Conservation (phyloP, 92 coral and sea anemone genomes). For the Zoanthus sociatus region DNA sequence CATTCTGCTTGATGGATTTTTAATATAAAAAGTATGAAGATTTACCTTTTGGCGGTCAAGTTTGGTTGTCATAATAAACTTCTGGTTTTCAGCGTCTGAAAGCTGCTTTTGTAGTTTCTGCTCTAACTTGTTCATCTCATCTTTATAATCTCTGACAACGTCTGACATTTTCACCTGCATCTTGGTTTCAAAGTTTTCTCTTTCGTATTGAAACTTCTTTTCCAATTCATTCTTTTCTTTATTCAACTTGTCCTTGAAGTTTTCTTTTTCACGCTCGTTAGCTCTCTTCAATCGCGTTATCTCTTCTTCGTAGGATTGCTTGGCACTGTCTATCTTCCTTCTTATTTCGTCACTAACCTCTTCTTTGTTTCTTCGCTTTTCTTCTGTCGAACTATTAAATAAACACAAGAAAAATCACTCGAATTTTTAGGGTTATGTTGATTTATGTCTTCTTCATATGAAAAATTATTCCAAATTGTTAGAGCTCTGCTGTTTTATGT, state of each 20-base stretch:
- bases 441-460: too few relatives aligned
- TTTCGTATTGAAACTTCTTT: constrained; percentile 36
- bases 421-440: too few relatives aligned
- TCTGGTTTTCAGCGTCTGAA: constrained; percentile 39
- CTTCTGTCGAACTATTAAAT: constrained; percentile 63
- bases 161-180: constrained; percentile 33
- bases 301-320: constrained; percentile 46
- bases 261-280: constrained; percentile 52
- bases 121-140: constrained; percentile 39
- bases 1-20: too few relatives aligned
- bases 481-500: too few relatives aligned
- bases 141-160: constrained; percentile 31
- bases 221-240: constrained; percentile 51
- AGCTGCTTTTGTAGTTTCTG: constrained; percentile 37
- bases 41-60: constrained; percentile 44
- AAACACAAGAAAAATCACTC: constrained; percentile 52
- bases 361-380: constrained; percentile 71
- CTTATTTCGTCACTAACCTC: constrained; percentile 51
- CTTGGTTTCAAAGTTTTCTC: constrained; percentile 28
- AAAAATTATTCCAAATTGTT: too few relatives aligned
- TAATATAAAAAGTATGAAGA: too few relatives aligned
- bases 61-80: constrained; percentile 18
- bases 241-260: constrained; percentile 53
- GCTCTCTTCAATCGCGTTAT: constrained; percentile 52
- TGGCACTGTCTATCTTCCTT: constrained; percentile 51